phyloP scores from a whole-genome alignment of 2,113 vertebrate species.

The Sigmodon hispidus region DNA sequence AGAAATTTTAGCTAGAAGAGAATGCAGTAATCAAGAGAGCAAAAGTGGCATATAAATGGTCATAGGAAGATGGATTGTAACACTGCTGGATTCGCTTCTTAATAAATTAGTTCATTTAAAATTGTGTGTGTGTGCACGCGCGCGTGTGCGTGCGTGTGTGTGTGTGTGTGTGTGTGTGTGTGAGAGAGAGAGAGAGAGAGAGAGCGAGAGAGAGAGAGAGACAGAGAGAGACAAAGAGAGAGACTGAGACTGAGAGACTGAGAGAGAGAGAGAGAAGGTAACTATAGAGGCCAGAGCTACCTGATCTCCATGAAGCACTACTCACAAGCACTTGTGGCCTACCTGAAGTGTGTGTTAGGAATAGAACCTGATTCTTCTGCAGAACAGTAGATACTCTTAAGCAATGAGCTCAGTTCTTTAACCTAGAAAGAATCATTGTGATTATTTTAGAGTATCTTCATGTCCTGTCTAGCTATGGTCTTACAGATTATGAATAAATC shows the following conservation, averaged over 20 bases:
- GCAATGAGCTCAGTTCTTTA: not conserved
- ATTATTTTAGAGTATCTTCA: not conserved
- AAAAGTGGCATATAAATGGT: not conserved
- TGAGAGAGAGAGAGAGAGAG: no score
- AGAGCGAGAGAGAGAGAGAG: no score
- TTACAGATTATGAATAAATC: not conserved
- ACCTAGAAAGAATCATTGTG: not conserved
- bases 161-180: not conserved
- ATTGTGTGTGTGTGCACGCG: not conserved
- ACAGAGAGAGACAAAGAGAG: no score
- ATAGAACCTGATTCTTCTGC: not conserved
- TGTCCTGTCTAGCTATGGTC: accelerated
- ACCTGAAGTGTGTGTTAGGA: no score
- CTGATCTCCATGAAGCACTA: not conserved
- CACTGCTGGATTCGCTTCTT: not conserved
- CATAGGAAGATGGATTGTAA: not conserved
- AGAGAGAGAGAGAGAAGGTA: no score
- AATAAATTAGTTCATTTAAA: not conserved
- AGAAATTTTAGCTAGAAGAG: constrained; percentile 19
- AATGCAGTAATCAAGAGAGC: not conserved
- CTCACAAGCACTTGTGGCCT: not conserved
- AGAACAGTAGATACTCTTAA: not conserved
- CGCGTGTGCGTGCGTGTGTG: no score
- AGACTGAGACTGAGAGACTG: no score
- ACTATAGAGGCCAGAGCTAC: no score